A percentile compares a stretch with the other conserved stretches of the same genome.
These are phyloP conservation scores for Cheilosia vulpina DNA, from an alignment of 2,888 invertebrate species.

Conservation along the genomic window DNA sequence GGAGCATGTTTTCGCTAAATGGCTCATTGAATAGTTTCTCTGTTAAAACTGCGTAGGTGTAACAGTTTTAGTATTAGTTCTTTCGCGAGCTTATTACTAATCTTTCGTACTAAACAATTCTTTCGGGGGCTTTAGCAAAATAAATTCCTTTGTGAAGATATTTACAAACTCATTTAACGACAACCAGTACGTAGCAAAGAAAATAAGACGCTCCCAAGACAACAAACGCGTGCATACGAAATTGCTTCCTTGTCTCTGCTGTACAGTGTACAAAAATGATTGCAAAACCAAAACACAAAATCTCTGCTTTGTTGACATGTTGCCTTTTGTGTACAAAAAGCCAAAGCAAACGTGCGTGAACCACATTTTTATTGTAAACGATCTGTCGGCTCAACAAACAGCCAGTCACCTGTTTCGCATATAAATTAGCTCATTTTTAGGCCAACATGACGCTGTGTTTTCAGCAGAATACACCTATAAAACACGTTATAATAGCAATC, in stretches of 20 bases:
- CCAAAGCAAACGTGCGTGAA: slow-evolving; percentile 11
- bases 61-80: too few species aligned
- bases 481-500: slow-evolving; percentile 5
- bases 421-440: slow-evolving; percentile 47
- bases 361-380: slow-evolving; percentile 39
- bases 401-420: slow-evolving; percentile 47
- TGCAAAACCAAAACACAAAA: slow-evolving; percentile 6
- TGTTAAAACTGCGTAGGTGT: too few species aligned
- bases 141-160: too few species aligned
- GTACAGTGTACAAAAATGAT: not conserved
- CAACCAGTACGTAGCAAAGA: too few species aligned
- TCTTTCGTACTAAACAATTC: too few species aligned
- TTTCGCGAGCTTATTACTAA: too few species aligned
- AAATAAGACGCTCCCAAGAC: too few species aligned
- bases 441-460: slow-evolving; percentile 41
- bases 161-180: too few species aligned
- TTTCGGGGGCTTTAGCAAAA: too few species aligned
- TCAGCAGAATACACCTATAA: not conserved
- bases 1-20: too few species aligned
- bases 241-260: not conserved
- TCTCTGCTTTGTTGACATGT: not conserved
- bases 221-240: too few species aligned
- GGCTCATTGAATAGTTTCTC: too few species aligned
- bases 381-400: slow-evolving; percentile 1
- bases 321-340: not conserved